These are phyloP conservation scores for Chloroclysta siterata DNA, from an alignment of 2,888 invertebrate genomes.

Conservation along the genomic window DNA sequence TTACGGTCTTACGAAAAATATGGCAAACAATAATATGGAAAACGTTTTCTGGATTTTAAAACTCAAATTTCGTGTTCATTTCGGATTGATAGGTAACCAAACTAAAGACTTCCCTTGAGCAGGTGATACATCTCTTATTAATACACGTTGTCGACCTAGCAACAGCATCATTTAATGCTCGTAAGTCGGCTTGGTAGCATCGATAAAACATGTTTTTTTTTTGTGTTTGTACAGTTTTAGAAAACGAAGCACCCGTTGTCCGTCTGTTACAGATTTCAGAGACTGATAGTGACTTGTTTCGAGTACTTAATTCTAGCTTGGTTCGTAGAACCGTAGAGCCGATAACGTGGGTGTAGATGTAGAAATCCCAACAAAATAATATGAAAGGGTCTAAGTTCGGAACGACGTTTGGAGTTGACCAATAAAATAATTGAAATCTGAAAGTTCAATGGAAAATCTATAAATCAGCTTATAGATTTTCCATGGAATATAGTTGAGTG, in stretches of 20 bases:
- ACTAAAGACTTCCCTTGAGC: slow-evolving; percentile 15
- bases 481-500: no score
- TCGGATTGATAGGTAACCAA: no score
- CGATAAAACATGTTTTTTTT: neutral
- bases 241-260: neutral
- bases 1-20: no score
- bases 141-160: neutral
- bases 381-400: no score
- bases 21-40: no score
- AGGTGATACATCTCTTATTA: slow-evolving; percentile 17
- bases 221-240: neutral
- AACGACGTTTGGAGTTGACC: no score
- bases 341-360: neutral
- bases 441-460: no score
- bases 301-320: neutral
- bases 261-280: neutral
- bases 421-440: no score
- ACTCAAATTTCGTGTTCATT: no score
- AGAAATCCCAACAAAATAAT: no score
- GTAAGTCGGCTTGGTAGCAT: neutral
- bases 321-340: neutral
- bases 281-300: neutral
- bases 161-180: slow-evolving; percentile 2
- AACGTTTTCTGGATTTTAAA: no score
- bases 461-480: no score